phyloP scores from a whole-genome alignment of 2,888 invertebrate species.

The Chrysina gloriosa region DNA sequence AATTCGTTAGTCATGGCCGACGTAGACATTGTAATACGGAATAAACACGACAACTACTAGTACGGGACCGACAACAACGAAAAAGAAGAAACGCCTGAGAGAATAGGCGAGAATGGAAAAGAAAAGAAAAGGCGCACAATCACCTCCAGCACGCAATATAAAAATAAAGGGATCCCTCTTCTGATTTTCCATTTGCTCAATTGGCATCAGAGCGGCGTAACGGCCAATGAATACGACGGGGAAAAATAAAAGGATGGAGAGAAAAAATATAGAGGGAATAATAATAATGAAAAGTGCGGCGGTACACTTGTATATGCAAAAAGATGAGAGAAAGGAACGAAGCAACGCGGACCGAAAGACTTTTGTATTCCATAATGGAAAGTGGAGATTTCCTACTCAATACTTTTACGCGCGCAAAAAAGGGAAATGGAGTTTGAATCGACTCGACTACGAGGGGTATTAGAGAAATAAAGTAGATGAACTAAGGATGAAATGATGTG shows the following conservation, averaged over 20 bases:
- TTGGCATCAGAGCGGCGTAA: conserved; percentile 22
- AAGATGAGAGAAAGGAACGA: background rate
- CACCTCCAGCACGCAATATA: conserved; percentile 42
- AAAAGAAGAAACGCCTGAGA: background rate
- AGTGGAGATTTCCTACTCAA: conserved; percentile 39
- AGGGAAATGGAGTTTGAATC: conserved; percentile 30
- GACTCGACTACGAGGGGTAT: background rate
- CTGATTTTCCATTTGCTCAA: conserved; percentile 39
- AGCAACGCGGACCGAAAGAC: conserved; percentile 7
- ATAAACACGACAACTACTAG: background rate
- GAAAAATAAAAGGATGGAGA: conserved; percentile 17
- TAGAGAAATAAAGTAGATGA: background rate
- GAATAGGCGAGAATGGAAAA: background rate
- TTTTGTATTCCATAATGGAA: conserved; percentile 45
- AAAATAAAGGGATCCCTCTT: conserved; percentile 43
- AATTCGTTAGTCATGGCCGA: conserved; percentile 3
- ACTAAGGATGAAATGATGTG: background rate
- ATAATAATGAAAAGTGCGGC: conserved; percentile 26
- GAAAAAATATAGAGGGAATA: conserved; percentile 13
- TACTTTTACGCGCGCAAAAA: conserved; percentile 27
- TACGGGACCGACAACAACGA: background rate
- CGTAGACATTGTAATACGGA: background rate
- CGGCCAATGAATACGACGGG: conserved; percentile 13
- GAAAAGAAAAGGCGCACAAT: conserved; percentile 22
- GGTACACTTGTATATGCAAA: conserved; percentile 16